Base-by-base conservation (phyloP, 2,797 vertebrate species). In the Sciurus carolinensis region DNA sequence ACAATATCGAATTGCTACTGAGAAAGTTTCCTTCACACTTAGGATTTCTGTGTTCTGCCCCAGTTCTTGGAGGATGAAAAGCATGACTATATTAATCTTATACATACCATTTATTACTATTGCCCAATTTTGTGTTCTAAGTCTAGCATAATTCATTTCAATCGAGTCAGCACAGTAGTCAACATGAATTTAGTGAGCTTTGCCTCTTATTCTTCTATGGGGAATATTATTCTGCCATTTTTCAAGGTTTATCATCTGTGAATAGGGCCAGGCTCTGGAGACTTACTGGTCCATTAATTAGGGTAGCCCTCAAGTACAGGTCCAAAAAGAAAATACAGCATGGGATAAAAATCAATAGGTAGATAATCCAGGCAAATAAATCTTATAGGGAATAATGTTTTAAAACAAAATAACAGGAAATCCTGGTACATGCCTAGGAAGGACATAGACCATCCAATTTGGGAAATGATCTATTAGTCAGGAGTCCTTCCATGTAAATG, bases 101-200 rank as follows among this genome's bases (percentile, higher is more conserved):
- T 3, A 73, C 33, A 39, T 13, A 14, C 5, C 22, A 42, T 18
- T 12, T 66, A 39, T 20, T 54, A 59, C 8, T n/a, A 0, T 50
- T 42, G 36, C 6, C 57, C 30, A 84, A 1, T 13, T 14, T 14
- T 6, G 2, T 54, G 12, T 66, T 64, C 36, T 33, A 82, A 86
- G 9, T 44, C 7, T 15, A 44, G 10, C 2, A 18, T 50, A 50
- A 69, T 36, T 62, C 7, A 67, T 81, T 75, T 75, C 59, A 69
- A 30, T 54, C 14, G 69, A 62, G 36, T 36, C 15, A 64, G 18
- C 20, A 33, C 10, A 86, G 12, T 5, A 52, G 15, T 69, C 28
- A 71, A 91, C 36, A 85, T n/a, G 67, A 47, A 91, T 89, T 84
- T 28, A 69, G 15, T 57, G 69, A 84, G 9, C 47, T 89, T 91